Evolutionary conservation across 2,888 invertebrate genomes (phyloP).

Genomic region (Dascillus cervinus): DNA sequence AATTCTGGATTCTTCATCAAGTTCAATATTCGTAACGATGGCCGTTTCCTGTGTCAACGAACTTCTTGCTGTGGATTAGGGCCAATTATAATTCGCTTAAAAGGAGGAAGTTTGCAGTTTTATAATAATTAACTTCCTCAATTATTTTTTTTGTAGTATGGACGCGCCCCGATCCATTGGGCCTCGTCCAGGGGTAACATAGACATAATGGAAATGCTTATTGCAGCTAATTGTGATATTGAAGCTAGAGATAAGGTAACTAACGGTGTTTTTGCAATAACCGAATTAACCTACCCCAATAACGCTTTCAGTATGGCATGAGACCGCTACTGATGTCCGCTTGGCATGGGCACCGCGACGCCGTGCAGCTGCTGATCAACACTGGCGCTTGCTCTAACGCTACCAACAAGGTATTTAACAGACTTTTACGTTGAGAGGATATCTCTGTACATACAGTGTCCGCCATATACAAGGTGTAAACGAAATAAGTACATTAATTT

Average conservation of each 20-base stretch:
- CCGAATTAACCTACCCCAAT: not conserved
- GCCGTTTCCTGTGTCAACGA: not conserved
- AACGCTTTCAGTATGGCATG: constrained; percentile 59
- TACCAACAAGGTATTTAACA: constrained; percentile 67
- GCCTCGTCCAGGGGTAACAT: constrained; percentile 65
- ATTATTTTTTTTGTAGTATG: constrained; percentile 48
- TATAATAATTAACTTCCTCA: not conserved
- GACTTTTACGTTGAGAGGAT: too few relatives aligned
- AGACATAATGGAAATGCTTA: constrained; percentile 63
- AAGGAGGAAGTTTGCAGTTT: too few relatives aligned
- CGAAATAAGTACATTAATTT: too few relatives aligned
- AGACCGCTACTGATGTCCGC: constrained; percentile 66
- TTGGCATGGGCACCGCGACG: constrained; percentile 64
- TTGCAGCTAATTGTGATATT: constrained; percentile 64
- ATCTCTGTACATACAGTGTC: too few relatives aligned
- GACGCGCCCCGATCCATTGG: constrained; percentile 68
- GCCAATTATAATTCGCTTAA: not conserved
- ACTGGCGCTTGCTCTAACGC: constrained; percentile 63
- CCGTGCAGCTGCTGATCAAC: constrained; percentile 60
- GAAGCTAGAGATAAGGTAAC: constrained; percentile 65
- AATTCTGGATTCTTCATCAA: not conserved
- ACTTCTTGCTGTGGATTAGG: not conserved
- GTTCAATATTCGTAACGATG: not conserved
- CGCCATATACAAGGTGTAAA: too few relatives aligned
- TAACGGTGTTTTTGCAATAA: constrained; percentile 1